Percentiles rank a stretch among this genome's conserved stretches.
These are phyloP conservation scores for Acanthosepion lycidas DNA, from an alignment of 2,888 invertebrate genomes.

Conservation along the genomic window DNA sequence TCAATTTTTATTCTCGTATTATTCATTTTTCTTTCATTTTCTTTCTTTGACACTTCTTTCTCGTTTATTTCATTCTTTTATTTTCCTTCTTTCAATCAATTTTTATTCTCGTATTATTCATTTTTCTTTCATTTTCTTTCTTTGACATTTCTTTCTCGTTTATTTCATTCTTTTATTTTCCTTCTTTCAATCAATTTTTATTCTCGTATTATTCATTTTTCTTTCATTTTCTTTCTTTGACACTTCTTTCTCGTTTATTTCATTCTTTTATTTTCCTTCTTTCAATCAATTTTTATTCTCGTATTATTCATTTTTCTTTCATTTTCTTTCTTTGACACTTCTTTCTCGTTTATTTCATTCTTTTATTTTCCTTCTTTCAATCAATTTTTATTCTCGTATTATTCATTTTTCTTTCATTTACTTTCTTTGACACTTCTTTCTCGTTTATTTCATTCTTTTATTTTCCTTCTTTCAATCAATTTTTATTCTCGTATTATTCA, in stretches of 20 bases:
- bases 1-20: no score
- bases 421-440: background rate
- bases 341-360: background rate
- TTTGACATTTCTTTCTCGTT: no score
- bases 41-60: no score
- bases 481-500: no score
- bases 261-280: background rate
- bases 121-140: no score
- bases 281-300: no score
- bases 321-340: no score
- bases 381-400: background rate
- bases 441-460: background rate
- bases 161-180: no score
- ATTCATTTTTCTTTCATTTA: background rate
- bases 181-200: background rate
- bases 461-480: background rate
- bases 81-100: no score
- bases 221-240: background rate
- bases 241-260: background rate
- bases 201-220: background rate
- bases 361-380: background rate
- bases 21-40: no score
- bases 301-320: background rate
- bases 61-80: no score
- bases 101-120: no score